Base-by-base conservation (phyloP, 2,888 invertebrate genomes). In the Philereme transversata region DNA sequence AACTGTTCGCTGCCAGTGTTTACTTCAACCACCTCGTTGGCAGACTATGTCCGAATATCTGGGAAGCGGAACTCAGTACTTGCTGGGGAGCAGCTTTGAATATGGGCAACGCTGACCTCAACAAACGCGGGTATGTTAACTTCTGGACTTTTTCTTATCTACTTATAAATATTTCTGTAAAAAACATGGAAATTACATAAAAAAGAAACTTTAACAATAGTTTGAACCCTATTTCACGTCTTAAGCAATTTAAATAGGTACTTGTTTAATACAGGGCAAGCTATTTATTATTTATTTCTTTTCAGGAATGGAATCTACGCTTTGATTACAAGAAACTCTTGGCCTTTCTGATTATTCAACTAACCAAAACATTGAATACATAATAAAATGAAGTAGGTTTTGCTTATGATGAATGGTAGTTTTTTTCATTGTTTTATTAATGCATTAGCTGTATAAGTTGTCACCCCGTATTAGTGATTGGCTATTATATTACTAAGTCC, bases 1-100 rank as follows among this genome's bases (percentile, higher is more conserved):
- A 82, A 6, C 69, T 86, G 4, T 83, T 83, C 54, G 86, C 84
- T 0, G 67, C 85, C 5, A 84, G 75, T 38, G 76, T 88, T 4
- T 73, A 74, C 46, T 54, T 53, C 55, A 82, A 86, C 69, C 81
- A 80, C 43, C 78, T 87, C 5, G 59, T 73, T 3, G 86, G 82
- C 7, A 73, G 78, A 61, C 70, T 61, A 4, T 87, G 88, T 61
- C 9, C 38, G n/a, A 76, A 74, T 57, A 11, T 75, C 5, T 61
- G 64, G 46, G 74, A 83, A 54, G 83, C 81, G 5, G 62, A 75
- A 11, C 66, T 72, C 5, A 54, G 64, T 8, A 70, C 54, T 11
- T 86, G 86, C 64, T 62, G 5, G 4, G 86, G 85, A 8, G 57
- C 9, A 5, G 8, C 58, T 5, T 53, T 82, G 0, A 67, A 71